Percentiles rank a stretch among this genome's conserved stretches.
Conservation (phyloP, 2,797 vertebrate species). For the Lemur catta region DNA sequence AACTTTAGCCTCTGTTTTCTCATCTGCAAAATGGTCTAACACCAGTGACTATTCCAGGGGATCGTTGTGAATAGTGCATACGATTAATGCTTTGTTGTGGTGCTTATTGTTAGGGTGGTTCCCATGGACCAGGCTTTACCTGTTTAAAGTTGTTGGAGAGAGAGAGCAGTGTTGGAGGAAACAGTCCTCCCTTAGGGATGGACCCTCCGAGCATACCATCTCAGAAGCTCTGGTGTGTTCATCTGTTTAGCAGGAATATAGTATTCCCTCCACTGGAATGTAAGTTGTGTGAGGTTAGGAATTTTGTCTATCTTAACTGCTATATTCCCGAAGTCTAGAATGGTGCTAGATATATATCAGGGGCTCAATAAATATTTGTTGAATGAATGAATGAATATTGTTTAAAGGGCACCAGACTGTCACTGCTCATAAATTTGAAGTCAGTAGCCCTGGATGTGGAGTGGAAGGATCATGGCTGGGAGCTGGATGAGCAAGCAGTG, state of each 20-base stretch:
- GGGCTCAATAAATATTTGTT: background rate
- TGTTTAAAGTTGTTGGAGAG: background rate
- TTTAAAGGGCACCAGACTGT: background rate
- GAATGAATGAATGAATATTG: background rate
- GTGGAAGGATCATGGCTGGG: background rate
- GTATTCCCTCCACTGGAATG: background rate
- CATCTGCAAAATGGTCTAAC: background rate
- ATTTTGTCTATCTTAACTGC: background rate
- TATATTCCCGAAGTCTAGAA: background rate
- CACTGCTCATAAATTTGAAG: background rate
- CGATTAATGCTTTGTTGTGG: rapidly evolving
- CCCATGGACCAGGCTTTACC: background rate
- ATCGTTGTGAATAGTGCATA: background rate
- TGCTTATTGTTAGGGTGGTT: background rate
- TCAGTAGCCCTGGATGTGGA: background rate
- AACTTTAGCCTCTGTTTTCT: background rate
- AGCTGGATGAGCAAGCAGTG: background rate
- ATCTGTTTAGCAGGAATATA: background rate
- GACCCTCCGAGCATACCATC: rapidly evolving
- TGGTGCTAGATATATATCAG: no score
- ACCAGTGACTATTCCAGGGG: background rate
- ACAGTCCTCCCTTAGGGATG: background rate
- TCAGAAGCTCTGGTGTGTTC: background rate
- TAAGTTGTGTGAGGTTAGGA: background rate
- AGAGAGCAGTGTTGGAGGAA: no score